Evolutionary conservation across 2,888 invertebrate genomes (phyloP), one percentile per base, ranked within the genome.

Genomic region (Trissonchulus latispiculum): DNA sequence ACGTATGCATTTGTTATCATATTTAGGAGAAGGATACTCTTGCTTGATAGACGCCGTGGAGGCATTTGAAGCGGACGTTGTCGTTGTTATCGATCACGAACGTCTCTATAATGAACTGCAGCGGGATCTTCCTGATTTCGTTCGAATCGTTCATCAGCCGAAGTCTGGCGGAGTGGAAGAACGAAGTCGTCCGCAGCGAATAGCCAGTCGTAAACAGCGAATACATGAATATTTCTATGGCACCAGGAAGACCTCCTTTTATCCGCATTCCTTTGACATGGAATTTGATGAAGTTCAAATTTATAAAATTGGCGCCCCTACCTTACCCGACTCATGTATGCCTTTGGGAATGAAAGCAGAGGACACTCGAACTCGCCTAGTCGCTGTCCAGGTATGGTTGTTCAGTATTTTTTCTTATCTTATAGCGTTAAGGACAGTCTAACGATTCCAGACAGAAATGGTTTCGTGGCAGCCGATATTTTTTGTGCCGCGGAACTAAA

Each of bases 31-130:
- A 28, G 72, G 81, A 1, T 81, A 81, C 72, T 77, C 76, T 31
- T 81, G 78, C 70, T 72, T 99, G 18, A 88, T 92, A 1, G 91
- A 93, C 79, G 90, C 93, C 0, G 94, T 95, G 0, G 90, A 92
- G 79, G 91, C 92, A 0, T 97, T 97, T 84, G 94, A 95, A 87
- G 95, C 95, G 1, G 94, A 95, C 81, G 90, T 95, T 0, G 92
- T 99, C 78, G 86, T 97, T 78, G 96, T 97, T 0, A 83, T 99
- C 76, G 97, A 97, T 84, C 95, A 97, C 83, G 97, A 99, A 84
- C 87, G 96, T 77, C 86, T 99, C 0, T 96, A 93, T 84, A 95
- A 92, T 81, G 95, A 97, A 84, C 86, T 99, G 68, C 90, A 92
- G 72, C 86, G 93, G 68, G 97, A 97, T 83, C 90, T 97, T 88